Conservation (phyloP, 2,888 invertebrate species). For the Lithophane ornitopus region DNA sequence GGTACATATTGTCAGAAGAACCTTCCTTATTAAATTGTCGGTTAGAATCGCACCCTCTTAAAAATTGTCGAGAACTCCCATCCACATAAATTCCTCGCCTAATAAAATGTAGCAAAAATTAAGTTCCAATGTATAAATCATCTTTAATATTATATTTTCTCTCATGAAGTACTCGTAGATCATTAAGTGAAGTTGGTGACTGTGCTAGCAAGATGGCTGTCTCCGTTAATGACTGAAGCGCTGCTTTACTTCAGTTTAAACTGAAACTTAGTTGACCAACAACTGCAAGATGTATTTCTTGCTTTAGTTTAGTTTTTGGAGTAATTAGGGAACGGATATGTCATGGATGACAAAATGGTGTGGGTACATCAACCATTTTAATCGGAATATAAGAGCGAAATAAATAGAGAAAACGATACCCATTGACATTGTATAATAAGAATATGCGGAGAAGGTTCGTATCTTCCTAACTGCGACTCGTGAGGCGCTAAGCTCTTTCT, state of each 20-base stretch:
- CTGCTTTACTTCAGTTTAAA: constrained; percentile 53
- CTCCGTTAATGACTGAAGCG: constrained; percentile 65
- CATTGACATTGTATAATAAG: constrained; percentile 11
- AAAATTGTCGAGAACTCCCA: not conserved
- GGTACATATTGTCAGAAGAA: not conserved
- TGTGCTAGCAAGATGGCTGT: constrained; percentile 65
- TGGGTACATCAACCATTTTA: not conserved
- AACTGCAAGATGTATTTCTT: constrained; percentile 55
- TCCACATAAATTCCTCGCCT: not conserved
- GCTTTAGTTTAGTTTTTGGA: constrained; percentile 30
- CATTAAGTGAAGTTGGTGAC: constrained; percentile 53
- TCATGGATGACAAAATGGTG: not conserved
- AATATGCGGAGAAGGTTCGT: not conserved
- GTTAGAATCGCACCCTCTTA: not conserved
- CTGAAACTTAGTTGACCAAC: constrained; percentile 61
- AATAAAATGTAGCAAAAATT: not conserved
- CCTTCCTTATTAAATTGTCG: not conserved
- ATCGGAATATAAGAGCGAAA: not conserved
- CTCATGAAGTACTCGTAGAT: constrained; percentile 25
- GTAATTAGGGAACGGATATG: constrained; percentile 3
- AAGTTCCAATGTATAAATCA: constrained; percentile 8
- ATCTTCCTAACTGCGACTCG: constrained; percentile 1
- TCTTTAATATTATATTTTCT: constrained; percentile 28
- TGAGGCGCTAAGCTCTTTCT: not conserved
- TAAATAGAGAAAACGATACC: not conserved